A percentile compares a stretch with the other conserved stretches of the same genome.
Evolutionary conservation across 2,797 vertebrate genomes (phyloP).

Genomic region (Hoplostethus atlanticus): DNA sequence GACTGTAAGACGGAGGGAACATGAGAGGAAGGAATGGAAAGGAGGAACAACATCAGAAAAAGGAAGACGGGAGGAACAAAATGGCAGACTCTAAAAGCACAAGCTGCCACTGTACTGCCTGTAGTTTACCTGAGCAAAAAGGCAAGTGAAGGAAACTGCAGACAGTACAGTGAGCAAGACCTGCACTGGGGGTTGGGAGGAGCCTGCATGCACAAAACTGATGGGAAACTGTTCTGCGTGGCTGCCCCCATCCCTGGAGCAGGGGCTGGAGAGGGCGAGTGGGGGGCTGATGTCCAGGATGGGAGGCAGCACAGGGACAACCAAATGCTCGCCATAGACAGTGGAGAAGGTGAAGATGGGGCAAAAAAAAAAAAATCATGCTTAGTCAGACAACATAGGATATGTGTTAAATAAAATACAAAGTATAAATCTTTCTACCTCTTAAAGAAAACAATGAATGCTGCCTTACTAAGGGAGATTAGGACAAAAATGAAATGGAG

Average conservation of each 20-base stretch:
- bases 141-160: constrained; percentile 65
- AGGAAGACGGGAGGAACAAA: constrained; percentile 12
- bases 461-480: not conserved
- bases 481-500: not conserved
- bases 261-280: constrained; percentile 85
- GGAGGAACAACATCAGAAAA: constrained; percentile 37
- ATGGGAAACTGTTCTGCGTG: constrained; percentile 95
- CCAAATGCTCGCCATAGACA: constrained; percentile 79
- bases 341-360: constrained; percentile 48
- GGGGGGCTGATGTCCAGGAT: constrained; percentile 82
- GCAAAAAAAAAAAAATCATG: constrained; percentile 79
- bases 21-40: constrained; percentile 35
- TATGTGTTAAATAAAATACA: constrained; percentile 23
- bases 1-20: constrained; percentile 9
- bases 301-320: constrained; percentile 71
- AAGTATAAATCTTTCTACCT: not conserved
- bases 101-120: constrained; percentile 77
- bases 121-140: constrained; percentile 66
- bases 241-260: constrained; percentile 92
- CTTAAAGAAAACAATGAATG: constrained; percentile 9
- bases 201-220: constrained; percentile 99
- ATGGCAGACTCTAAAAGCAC: constrained; percentile 51
- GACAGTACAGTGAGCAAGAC: constrained; percentile 74
- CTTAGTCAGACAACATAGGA: constrained; percentile 77
- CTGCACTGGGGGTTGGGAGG: constrained; percentile 53